Evolutionary conservation across 2,113 vertebrate species (phyloP).

Genomic region (Mustela lutreola): DNA sequence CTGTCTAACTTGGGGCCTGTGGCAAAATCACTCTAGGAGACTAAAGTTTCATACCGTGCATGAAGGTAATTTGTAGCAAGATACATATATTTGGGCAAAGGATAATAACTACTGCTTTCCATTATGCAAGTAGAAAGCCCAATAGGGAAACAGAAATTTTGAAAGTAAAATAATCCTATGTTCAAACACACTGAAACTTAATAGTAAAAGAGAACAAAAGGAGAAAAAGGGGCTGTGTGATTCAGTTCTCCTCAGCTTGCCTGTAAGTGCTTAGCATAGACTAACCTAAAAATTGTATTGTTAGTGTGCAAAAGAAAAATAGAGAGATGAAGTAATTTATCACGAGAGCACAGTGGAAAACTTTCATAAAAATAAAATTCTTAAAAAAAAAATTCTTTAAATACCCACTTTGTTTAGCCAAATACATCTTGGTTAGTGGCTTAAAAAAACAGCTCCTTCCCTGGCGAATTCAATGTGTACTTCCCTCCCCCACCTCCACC

Average conservation of each 20-base stretch:
- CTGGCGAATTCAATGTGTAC: conserved; percentile 88
- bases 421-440: conserved; percentile 86
- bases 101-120: conserved; percentile 34
- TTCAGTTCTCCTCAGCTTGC: conserved; percentile 3
- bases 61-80: not conserved
- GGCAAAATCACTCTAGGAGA: conserved; percentile 9
- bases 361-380: conserved; percentile 29
- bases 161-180: conserved; percentile 59
- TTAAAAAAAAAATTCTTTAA: conserved; percentile 52
- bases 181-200: conserved; percentile 29
- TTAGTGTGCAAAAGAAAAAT: conserved; percentile 47
- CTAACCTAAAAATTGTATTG: conserved; percentile 1
- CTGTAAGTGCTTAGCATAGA: not conserved
- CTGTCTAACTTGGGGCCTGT: not conserved
- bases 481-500: conserved; percentile 59
- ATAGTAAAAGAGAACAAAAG: conserved; percentile 16
- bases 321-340: conserved; percentile 44
- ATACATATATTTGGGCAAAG: not conserved
- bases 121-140: not conserved
- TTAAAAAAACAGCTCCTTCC: conserved; percentile 81
- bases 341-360: not conserved
- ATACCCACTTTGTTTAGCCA: conserved; percentile 84
- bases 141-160: not conserved
- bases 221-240: not conserved
- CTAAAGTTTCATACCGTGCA: not conserved